A percentile compares a stretch with the other conserved stretches of the same genome.
Conservation (phyloP, 1,140 invertebrate genomes). For the Leguminivora glycinivorella region DNA sequence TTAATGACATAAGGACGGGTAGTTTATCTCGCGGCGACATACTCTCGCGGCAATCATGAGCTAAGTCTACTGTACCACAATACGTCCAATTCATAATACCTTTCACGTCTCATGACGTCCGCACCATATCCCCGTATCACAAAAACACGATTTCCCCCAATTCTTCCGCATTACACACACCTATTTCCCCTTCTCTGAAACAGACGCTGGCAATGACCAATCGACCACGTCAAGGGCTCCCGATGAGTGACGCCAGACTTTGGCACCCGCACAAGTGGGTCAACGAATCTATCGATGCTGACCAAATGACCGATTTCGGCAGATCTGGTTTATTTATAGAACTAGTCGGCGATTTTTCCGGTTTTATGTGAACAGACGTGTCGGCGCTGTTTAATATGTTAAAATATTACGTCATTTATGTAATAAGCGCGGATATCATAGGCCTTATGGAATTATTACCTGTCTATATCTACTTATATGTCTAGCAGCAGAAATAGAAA, state of each 20-base stretch:
- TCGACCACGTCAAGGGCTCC: neutral
- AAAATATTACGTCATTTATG: neutral
- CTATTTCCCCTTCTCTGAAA: neutral
- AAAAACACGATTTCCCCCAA: too few species aligned
- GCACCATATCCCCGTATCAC: too few species aligned
- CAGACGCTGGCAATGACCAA: neutral
- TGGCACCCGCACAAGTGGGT: conserved; percentile 11
- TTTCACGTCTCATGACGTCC: too few species aligned
- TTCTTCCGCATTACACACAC: neutral
- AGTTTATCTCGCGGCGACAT: too few species aligned
- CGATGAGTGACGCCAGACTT: neutral
- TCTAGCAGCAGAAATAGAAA: too few species aligned
- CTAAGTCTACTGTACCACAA: too few species aligned
- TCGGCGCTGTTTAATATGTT: conserved; percentile 5
- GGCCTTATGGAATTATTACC: neutral
- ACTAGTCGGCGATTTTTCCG: conserved; percentile 17
- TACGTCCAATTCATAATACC: too few species aligned
- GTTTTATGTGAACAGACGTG: neutral
- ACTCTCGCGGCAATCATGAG: too few species aligned
- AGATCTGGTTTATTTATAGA: conserved; percentile 13
- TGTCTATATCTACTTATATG: too few species aligned
- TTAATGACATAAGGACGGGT: too few species aligned
- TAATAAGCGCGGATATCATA: neutral
- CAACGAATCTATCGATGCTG: neutral
- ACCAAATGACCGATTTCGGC: conserved; percentile 20